phyloP scores from a whole-genome alignment of 2,888 invertebrate species.

The Neoaliturus tenellus region DNA sequence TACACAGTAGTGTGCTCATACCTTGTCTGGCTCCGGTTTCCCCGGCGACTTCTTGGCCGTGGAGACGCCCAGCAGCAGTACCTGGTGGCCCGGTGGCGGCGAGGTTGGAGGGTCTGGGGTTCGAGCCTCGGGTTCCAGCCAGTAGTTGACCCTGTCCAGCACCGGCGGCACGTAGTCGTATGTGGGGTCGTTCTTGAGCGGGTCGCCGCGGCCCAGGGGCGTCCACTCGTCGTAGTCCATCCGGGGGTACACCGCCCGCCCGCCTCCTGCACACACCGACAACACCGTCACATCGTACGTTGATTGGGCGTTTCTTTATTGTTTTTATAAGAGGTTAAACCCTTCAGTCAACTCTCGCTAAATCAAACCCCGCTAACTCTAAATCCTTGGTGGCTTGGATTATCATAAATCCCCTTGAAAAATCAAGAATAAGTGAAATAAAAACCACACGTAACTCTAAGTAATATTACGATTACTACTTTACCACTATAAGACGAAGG shows the following conservation, averaged over 20 bases:
- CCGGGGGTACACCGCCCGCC: slow-evolving; percentile 73
- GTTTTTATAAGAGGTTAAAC: too few relatives aligned
- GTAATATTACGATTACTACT: too few relatives aligned
- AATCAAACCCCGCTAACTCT: too few relatives aligned
- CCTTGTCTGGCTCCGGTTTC: slow-evolving; percentile 46
- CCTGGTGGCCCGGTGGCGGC: slow-evolving; percentile 81
- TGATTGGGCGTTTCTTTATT: too few relatives aligned
- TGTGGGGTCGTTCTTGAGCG: slow-evolving; percentile 89
- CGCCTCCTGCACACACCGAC: not conserved
- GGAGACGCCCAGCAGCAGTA: slow-evolving; percentile 80
- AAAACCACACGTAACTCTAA: too few relatives aligned
- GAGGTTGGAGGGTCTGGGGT: slow-evolving; percentile 75
- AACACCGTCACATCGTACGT: too few relatives aligned
- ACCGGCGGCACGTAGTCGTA: slow-evolving; percentile 91
- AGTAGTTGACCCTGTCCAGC: slow-evolving; percentile 86
- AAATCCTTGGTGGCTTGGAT: too few relatives aligned
- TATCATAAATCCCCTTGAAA: too few relatives aligned
- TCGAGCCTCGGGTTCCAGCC: slow-evolving; percentile 81
- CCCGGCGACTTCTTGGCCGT: slow-evolving; percentile 80
- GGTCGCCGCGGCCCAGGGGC: slow-evolving; percentile 88
- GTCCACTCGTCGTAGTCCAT: slow-evolving; percentile 92
- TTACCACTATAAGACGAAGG: too few relatives aligned
- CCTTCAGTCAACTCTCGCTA: too few relatives aligned
- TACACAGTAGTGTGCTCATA: too few relatives aligned
- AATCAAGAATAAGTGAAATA: too few relatives aligned